Base-by-base conservation (phyloP, 2,888 invertebrate genomes). In the Macrophya annulata region DNA sequence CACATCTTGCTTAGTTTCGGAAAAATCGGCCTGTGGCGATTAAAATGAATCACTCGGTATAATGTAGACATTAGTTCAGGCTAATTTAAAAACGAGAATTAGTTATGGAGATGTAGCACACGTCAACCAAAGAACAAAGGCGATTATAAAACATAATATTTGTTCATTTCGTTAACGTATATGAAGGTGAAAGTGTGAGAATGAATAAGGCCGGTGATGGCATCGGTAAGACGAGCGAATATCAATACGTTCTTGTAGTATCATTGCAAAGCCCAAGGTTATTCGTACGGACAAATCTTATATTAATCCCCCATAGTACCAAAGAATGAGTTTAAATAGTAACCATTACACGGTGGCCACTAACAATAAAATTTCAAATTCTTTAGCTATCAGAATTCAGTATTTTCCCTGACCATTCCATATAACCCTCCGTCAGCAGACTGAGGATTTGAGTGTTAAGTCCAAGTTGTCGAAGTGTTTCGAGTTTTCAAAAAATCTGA, bases 151-250 rank as follows among this genome's bases (percentile, higher is more conserved):
- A 37, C 31, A 12, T 17, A 15, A 37, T 68, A 68, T 68, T 68
- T 68, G 31, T 17, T 15, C 68, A 25, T 37, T 68, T 68, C 37
- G 15, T 68, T 68, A 12, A 25, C 37, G n/a, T n/a, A 37, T 68
- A 68, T 37, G 68, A 37, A 68, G 68, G 68, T 37, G 68, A 68
- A 68, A 68, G 68, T 37, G 37, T 68, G 68, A 37, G 37, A 31
- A 68, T 68, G 68, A 37, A 62, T 15, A 37, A 37, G 68, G 68
- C 17, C 37, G 17, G 37, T 37, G 68, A 37, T 68, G 37, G 17
- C 68, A 68, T 37, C 37, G 15, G 68, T 15, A 17, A 37, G 37
- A 68, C 68, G 31, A 37, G 17, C 37, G 62, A 62, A 62, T 62
- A 62, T 62, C 25, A 68, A 68, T 68, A 37, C 8, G 37, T 17